These are phyloP conservation scores for Suillia variegata DNA, from an alignment of 2,888 invertebrate genomes.

Conservation along the genomic window DNA sequence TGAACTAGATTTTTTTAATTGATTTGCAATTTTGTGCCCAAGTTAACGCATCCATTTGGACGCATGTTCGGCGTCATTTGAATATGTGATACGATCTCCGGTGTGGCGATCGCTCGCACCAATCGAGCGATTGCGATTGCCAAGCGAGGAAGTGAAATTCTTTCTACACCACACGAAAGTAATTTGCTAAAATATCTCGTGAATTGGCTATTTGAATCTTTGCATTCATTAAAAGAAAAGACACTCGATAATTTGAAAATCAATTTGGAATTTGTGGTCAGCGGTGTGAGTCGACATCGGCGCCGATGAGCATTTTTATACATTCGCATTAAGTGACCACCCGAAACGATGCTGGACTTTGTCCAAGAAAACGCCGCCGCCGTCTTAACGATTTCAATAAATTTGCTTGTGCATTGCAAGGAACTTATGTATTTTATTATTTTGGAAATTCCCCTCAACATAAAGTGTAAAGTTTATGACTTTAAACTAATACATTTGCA, in stretches of 20 bases:
- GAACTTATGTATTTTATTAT: too few species aligned
- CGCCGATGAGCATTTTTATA: slow-evolving; percentile 40
- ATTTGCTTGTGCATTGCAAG: too few species aligned
- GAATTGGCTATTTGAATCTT: background rate
- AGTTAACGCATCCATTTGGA: slow-evolving; percentile 22
- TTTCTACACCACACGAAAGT: slow-evolving; percentile 6
- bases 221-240: background rate
- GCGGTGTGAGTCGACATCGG: too few species aligned
- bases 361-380: too few species aligned
- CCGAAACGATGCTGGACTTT: slow-evolving; percentile 33
- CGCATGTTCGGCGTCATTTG: slow-evolving; percentile 10
- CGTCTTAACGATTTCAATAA: too few species aligned
- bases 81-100: slow-evolving; percentile 10
- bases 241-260: too few species aligned
- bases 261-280: too few species aligned
- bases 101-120: background rate
- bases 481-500: too few species aligned
- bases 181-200: background rate
- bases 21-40: slow-evolving; percentile 27
- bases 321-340: slow-evolving; percentile 40
- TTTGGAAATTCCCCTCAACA: too few species aligned
- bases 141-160: slow-evolving; percentile 22
- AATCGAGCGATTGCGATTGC: slow-evolving; percentile 2
- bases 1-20: slow-evolving; percentile 21
- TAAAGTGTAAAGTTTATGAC: too few species aligned